Base-by-base conservation (phyloP, 2,888 invertebrate species). In the Neria commutata region DNA sequence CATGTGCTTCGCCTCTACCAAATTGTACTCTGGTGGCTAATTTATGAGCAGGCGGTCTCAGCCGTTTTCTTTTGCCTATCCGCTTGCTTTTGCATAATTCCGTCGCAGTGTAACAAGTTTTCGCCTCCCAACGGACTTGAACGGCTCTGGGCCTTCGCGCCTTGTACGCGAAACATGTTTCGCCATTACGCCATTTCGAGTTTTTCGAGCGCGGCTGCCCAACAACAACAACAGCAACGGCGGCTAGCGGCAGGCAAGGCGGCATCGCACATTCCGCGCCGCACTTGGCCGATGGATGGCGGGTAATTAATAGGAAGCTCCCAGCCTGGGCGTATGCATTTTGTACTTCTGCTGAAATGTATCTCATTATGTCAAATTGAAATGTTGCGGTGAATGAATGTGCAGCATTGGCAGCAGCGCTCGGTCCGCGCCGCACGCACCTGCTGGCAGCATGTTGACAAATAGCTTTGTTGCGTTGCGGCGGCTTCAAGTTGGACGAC, bases 291-390 rank as follows among this genome's bases (percentile, higher is more conserved):
- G n/a, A n/a, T 37, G 8, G 37, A n/a, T 14, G 6, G 37, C n/a
- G 37, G 42, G 46, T 54, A 54, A 54, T 54, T 54, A 54, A 54
- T 54, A 54, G 54, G 54, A 54, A 54, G 54, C 54, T 54, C 46
- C 54, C 21, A 29, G 54, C 46, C 46, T 46, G 17, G 56, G 61
- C 61, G 63, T 25, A 51, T 58, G 25, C 53, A 55, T 62, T 63
- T 64, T 55, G 63, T 60, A 56, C 61, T 58, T 59, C 57, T 54
- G 56, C 58, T 34, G 42, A 58, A 73, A 71, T 76, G 73, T 77
- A 71, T 73, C 80, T 79, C 78, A 79, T 79, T 80, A 80, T 78
- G 78, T 78, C 78, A 78, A 78, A 80, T 80, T 80, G 78, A 79
- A 78, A 78, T 78, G 79, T 79, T 76, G 75, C 68, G 54, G 71